These are phyloP conservation scores for Euura lappo DNA, from an alignment of 1,140 invertebrate species.

Conservation along the genomic window DNA sequence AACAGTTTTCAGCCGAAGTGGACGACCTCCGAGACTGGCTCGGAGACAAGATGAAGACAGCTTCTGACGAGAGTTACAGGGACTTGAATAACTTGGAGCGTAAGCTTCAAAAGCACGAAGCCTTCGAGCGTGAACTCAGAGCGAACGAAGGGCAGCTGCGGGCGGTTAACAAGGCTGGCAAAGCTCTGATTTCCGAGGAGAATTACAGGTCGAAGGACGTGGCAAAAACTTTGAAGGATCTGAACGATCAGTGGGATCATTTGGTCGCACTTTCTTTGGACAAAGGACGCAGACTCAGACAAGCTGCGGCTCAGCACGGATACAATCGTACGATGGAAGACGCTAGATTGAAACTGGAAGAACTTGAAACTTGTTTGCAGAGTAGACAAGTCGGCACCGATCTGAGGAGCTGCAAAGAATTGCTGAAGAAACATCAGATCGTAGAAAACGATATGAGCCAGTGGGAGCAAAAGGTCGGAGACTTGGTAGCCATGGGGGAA, in stretches of 20 bases:
- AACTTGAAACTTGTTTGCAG: constrained; percentile 75
- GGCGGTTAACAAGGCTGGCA: constrained; percentile 81
- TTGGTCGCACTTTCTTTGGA: constrained; percentile 76
- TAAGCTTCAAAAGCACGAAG: constrained; percentile 97
- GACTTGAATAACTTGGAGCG: constrained; percentile 91
- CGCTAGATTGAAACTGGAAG: constrained; percentile 81
- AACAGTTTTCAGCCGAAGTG: constrained; percentile 88
- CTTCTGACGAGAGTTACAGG: constrained; percentile 91
- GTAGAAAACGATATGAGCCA: constrained; percentile 82
- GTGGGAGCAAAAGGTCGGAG: constrained; percentile 78
- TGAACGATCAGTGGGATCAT: constrained; percentile 78
- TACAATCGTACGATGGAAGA: constrained; percentile 82
- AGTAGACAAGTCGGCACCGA: constrained; percentile 84
- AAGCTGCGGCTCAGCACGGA: constrained; percentile 79
- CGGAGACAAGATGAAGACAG: constrained; percentile 88
- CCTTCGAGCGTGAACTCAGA: constrained; percentile 92
- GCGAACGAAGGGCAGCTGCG: constrained; percentile 89
- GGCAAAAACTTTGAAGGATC: constrained; percentile 66
- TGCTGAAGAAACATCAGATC: constrained; percentile 83
- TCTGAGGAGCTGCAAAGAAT: constrained; percentile 85
- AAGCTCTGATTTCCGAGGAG: constrained; percentile 72
- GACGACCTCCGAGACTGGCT: constrained; percentile 91
- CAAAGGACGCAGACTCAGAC: constrained; percentile 80
- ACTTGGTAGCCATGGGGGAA: constrained; percentile 79
- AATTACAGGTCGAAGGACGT: constrained; percentile 77